A percentile compares a stretch with the other conserved stretches of the same genome.
Conservation (phyloP, 2,113 vertebrate species). For the Haplochromis burtoni region DNA sequence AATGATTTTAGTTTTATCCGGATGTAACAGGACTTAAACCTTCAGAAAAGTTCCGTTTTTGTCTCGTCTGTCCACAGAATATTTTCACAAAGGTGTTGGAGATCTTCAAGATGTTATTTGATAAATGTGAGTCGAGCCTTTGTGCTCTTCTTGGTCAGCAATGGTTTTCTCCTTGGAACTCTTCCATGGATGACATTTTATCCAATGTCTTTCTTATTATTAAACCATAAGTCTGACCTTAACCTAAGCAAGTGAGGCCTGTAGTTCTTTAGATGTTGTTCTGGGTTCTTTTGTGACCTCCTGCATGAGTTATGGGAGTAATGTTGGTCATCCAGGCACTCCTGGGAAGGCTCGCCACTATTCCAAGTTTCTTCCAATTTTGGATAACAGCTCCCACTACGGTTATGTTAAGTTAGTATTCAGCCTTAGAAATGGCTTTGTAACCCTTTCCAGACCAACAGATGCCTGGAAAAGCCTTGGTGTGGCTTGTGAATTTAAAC, state of each 20-base stretch:
- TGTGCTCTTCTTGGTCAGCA: not conserved
- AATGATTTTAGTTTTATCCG: not conserved
- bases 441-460: not conserved
- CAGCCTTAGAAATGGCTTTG: not conserved
- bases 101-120: not conserved
- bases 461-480: not conserved
- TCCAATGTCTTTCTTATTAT: not conserved
- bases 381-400: not conserved
- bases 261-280: not conserved
- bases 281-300: not conserved
- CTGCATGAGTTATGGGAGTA: not conserved
- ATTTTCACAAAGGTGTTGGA: not conserved
- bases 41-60: not conserved
- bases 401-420: not conserved
- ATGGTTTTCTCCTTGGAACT: not conserved
- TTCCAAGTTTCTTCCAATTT: not conserved
- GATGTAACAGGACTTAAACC: not conserved
- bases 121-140: not conserved
- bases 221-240: not conserved
- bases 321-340: not conserved
- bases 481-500: not conserved
- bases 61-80: not conserved
- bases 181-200: not conserved
- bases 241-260: not conserved
- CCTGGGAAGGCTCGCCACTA: not conserved